Evolutionary conservation across 2,113 vertebrate species (phyloP).

Genomic region (Takifugu flavidus): DNA sequence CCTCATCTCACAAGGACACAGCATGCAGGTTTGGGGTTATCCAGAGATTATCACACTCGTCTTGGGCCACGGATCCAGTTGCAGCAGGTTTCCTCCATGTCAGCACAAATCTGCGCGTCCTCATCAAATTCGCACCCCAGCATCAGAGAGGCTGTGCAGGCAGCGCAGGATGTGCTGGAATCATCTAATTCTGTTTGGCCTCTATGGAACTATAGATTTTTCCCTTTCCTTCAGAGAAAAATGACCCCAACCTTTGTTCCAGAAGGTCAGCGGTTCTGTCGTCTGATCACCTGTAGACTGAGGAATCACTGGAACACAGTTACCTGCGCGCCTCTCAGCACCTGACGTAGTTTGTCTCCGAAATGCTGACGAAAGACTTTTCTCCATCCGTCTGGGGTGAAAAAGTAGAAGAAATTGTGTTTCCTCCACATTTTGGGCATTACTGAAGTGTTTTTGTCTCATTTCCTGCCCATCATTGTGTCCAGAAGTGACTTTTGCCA

Average conservation of each 20-base stretch:
- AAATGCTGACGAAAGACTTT: too few relatives aligned
- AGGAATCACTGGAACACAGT: too few relatives aligned
- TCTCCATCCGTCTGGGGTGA: too few relatives aligned
- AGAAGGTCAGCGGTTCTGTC: slow-evolving; percentile 17
- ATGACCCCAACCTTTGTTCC: slow-evolving; percentile 31
- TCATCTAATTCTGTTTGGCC: slow-evolving; percentile 29
- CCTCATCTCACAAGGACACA: slow-evolving; percentile 2
- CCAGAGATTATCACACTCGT: slow-evolving; percentile 1
- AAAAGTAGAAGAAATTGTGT: too few relatives aligned
- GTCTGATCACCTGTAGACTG: slow-evolving; percentile 5
- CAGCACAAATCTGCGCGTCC: slow-evolving; percentile 50
- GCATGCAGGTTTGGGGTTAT: slow-evolving; percentile 29
- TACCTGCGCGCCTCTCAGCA: neutral
- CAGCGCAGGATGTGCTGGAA: slow-evolving; percentile 22
- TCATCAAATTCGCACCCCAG: slow-evolving; percentile 60
- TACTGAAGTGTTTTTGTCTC: too few relatives aligned
- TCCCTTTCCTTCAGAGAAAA: slow-evolving; percentile 26
- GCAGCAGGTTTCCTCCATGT: slow-evolving; percentile 43
- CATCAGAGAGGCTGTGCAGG: slow-evolving; percentile 32
- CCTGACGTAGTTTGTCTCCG: neutral
- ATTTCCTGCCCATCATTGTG: too few relatives aligned
- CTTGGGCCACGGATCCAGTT: slow-evolving; percentile 30
- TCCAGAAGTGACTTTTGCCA: too few relatives aligned
- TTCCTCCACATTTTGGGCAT: too few relatives aligned
- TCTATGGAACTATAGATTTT: slow-evolving; percentile 18